Conservation (phyloP, 1,140 invertebrate genomes). For the Drosophila ercepeae region DNA sequence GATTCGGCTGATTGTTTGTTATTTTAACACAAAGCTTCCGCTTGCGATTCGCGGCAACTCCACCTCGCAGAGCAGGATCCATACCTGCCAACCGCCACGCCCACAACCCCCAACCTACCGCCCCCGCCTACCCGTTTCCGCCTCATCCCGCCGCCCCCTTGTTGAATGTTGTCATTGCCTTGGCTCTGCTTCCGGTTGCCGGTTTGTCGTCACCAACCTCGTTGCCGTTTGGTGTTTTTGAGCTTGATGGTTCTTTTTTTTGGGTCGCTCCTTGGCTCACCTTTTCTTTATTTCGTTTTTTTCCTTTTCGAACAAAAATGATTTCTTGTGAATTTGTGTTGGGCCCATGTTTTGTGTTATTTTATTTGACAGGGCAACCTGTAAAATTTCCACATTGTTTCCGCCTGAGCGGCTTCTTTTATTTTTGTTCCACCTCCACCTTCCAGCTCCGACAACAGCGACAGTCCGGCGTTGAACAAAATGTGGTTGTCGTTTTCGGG, state of each 20-base stretch:
- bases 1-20: constrained; percentile 81
- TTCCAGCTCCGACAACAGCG: background rate
- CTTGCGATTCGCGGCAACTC: constrained; percentile 36
- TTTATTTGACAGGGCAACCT: constrained; percentile 66
- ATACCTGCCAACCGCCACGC: constrained; percentile 5
- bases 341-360: constrained; percentile 61
- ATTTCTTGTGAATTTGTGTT: constrained; percentile 48
- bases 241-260: constrained; percentile 64
- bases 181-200: constrained; percentile 63
- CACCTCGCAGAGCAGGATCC: background rate
- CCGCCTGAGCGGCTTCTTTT: constrained; percentile 61
- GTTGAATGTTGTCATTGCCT: constrained; percentile 46
- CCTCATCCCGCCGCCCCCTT: background rate
- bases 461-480: constrained; percentile 19
- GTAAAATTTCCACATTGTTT: constrained; percentile 74
- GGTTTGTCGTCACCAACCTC: constrained; percentile 57
- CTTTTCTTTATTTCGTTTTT: constrained; percentile 9
- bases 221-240: constrained; percentile 43
- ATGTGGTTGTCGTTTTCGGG: constrained; percentile 22
- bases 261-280: constrained; percentile 2
- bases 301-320: constrained; percentile 31
- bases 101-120: background rate
- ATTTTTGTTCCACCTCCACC: constrained; percentile 35
- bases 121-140: background rate
- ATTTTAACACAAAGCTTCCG: constrained; percentile 81